Evolutionary conservation across 2,113 vertebrate species (phyloP).

Genomic region (Neodon shergylaensis): DNA sequence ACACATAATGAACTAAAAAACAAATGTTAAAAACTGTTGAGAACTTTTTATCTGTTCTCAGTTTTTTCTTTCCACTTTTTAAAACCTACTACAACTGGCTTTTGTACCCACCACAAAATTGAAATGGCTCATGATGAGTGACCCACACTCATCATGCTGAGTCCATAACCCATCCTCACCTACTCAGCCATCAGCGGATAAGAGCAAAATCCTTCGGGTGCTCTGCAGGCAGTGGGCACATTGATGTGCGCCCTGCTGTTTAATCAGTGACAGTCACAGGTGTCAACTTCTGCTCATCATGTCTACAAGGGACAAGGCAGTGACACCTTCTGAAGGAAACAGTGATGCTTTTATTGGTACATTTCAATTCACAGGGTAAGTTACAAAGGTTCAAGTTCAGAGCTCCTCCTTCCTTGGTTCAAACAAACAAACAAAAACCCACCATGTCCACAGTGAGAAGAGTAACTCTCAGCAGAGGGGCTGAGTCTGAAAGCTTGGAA

Average conservation of each 20-base stretch:
- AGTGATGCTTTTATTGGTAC: slow-evolving; percentile 52
- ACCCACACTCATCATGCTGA: neutral
- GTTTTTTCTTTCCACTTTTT: neutral
- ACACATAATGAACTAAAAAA: neutral
- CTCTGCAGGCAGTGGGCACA: neutral
- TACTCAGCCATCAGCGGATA: neutral
- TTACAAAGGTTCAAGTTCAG: slow-evolving; percentile 40
- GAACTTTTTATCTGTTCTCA: neutral
- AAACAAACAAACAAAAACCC: neutral
- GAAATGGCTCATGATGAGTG: neutral
- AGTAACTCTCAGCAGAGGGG: neutral
- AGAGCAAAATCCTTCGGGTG: neutral
- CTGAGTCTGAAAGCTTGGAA: neutral
- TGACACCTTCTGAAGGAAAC: slow-evolving; percentile 38
- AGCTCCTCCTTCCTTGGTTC: neutral
- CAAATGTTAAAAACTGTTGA: neutral
- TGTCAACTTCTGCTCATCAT: neutral
- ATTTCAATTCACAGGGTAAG: neutral
- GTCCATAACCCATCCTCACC: neutral
- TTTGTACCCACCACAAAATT: neutral
- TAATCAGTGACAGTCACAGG: neutral
- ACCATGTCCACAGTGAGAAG: neutral
- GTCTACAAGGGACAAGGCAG: neutral
- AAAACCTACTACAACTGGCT: neutral
- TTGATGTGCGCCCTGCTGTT: neutral